These are phyloP conservation scores for Cabera pusaria DNA, from an alignment of 2,888 invertebrate genomes.

Conservation along the genomic window DNA sequence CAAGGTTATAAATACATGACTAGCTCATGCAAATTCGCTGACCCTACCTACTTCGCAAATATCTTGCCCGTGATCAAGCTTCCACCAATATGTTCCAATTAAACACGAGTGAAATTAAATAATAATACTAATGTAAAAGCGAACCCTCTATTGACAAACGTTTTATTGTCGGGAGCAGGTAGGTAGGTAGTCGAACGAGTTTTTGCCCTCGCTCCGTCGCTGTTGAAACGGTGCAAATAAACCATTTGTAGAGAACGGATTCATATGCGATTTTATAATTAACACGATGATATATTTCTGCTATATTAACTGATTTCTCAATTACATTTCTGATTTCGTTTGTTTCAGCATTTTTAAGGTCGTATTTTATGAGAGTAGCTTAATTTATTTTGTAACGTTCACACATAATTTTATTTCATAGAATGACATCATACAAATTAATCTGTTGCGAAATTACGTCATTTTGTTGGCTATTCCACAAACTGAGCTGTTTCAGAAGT, in stretches of 20 bases:
- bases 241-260: slow-evolving; percentile 45
- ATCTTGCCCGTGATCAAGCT: too few species aligned
- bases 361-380: not conserved
- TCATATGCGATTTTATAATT: slow-evolving; percentile 51
- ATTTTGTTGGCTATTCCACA: slow-evolving; percentile 14
- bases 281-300: slow-evolving; percentile 33
- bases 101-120: slow-evolving; percentile 16
- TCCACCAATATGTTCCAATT: too few species aligned
- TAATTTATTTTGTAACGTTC: not conserved
- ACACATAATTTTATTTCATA: slow-evolving; percentile 20
- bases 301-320: slow-evolving; percentile 21
- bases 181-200: slow-evolving; percentile 74
- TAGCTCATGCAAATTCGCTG: too few species aligned
- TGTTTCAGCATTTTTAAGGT: not conserved
- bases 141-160: slow-evolving; percentile 63
- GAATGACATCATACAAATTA: slow-evolving; percentile 34
- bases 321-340: slow-evolving; percentile 1
- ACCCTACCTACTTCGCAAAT: too few species aligned
- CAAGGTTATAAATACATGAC: too few species aligned
- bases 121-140: slow-evolving; percentile 38
- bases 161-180: slow-evolving; percentile 72
- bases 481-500: slow-evolving; percentile 4
- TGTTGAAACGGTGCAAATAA: slow-evolving; percentile 58
- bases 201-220: slow-evolving; percentile 53
- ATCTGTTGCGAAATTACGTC: slow-evolving; percentile 26